These are phyloP conservation scores for Cydia strobilella DNA, from an alignment of 1,140 invertebrate species.

Conservation along the genomic window DNA sequence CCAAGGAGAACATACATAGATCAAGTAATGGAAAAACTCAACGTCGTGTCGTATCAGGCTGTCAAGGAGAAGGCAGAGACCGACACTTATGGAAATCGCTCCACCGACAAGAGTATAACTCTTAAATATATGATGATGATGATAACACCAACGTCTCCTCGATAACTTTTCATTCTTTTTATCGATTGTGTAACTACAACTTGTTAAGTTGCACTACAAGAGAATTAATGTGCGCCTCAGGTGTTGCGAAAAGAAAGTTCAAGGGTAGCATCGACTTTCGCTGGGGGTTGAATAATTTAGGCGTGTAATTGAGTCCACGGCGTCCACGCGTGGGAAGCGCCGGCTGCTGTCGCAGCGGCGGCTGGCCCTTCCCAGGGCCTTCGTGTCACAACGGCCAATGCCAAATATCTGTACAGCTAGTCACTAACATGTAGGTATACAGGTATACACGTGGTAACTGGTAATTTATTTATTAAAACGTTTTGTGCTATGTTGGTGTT, in stretches of 20 bases:
- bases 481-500: no score
- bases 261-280: slow-evolving; percentile 52
- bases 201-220: not conserved
- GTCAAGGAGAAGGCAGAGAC: no score
- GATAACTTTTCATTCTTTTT: not conserved
- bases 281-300: slow-evolving; percentile 54
- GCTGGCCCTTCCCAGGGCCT: not conserved
- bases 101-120: no score
- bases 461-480: not conserved
- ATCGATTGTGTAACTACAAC: not conserved
- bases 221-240: not conserved
- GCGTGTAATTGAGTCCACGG: slow-evolving; percentile 50
- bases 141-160: no score
- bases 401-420: not conserved
- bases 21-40: no score
- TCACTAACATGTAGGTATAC: no score
- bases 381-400: slow-evolving; percentile 22
- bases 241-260: slow-evolving; percentile 57
- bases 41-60: no score
- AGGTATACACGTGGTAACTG: not conserved
- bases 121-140: no score
- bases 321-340: slow-evolving; percentile 48
- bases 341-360: slow-evolving; percentile 16
- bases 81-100: no score
- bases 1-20: no score